phyloP scores from a whole-genome alignment of 2,888 invertebrate species.

The Cataglyphis rosenhaueri region DNA sequence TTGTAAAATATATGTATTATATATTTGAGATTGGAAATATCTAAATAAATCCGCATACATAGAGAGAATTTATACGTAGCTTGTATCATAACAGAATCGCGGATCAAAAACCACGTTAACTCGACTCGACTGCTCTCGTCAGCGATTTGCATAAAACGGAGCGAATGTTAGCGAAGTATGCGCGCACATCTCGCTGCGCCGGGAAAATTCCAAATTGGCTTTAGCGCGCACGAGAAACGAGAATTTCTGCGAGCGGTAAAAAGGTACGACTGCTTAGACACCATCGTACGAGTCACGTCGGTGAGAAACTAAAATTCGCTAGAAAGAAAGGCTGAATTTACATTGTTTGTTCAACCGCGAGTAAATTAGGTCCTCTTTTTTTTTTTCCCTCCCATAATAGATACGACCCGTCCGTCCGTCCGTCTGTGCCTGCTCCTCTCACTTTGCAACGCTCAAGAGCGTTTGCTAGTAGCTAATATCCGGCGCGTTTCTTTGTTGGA shows the following conservation, averaged over 20 bases:
- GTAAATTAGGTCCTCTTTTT: constrained; percentile 31
- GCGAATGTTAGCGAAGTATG: constrained; percentile 30
- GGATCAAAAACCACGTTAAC: constrained; percentile 25
- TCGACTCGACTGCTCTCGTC: constrained; percentile 24
- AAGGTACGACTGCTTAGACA: constrained; percentile 45
- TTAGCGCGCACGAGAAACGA: constrained; percentile 16
- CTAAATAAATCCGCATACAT: not conserved
- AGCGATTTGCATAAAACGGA: constrained; percentile 45
- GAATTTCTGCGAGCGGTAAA: constrained; percentile 20
- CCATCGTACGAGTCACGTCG: constrained; percentile 1
- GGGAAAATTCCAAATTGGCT: constrained; percentile 40
- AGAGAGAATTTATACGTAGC: constrained; percentile 8
- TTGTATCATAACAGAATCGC: constrained; percentile 9
- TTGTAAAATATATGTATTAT: not conserved
- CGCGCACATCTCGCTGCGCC: constrained; percentile 11
- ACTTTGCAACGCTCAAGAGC: constrained; percentile 25
- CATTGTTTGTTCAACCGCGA: constrained; percentile 47
- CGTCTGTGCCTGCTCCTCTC: not conserved
- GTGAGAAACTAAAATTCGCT: constrained; percentile 36
- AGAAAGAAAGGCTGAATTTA: constrained; percentile 45
- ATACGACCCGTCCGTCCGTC: not conserved
- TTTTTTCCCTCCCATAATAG: not conserved
- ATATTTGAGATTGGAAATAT: not conserved
- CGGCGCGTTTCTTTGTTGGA: constrained; percentile 35
- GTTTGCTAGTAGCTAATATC: constrained; percentile 49